These are phyloP conservation scores for Polydesmus complanatus DNA, from an alignment of 2,888 invertebrate genomes.

Conservation along the genomic window DNA sequence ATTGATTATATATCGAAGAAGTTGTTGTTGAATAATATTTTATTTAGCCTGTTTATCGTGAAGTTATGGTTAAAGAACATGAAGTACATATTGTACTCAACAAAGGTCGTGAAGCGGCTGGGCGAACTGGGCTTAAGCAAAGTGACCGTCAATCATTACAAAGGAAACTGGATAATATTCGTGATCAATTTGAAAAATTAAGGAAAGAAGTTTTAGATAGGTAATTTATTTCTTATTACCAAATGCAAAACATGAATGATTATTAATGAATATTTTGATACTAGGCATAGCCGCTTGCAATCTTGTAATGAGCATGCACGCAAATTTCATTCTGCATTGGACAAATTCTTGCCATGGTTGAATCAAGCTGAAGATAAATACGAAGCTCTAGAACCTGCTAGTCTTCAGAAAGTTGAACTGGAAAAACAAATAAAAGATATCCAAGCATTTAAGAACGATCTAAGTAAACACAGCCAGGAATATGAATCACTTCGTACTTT, in stretches of 20 bases:
- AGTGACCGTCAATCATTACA: constrained; percentile 48
- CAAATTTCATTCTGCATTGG: constrained; percentile 72
- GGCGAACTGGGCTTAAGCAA: constrained; percentile 30
- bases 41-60: constrained; percentile 59
- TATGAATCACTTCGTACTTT: constrained; percentile 73
- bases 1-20: not conserved
- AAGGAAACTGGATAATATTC: constrained; percentile 73
- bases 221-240: constrained; percentile 16
- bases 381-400: constrained; percentile 55
- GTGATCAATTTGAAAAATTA: constrained; percentile 80
- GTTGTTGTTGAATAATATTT: not conserved
- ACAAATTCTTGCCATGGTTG: constrained; percentile 77
- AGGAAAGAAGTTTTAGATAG: constrained; percentile 70
- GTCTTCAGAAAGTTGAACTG: constrained; percentile 67
- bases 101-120: constrained; percentile 62
- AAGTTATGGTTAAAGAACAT: constrained; percentile 75
- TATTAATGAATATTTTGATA: not conserved
- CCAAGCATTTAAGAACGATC: constrained; percentile 77
- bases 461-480: constrained; percentile 86
- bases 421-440: constrained; percentile 77
- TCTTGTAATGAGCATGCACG: constrained; percentile 78
- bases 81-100: constrained; percentile 87
- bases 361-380: constrained; percentile 72
- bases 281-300: constrained; percentile 62
- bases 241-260: not conserved